Conservation (phyloP, 2,888 invertebrate species). For the Pogonocherus hispidulus region DNA sequence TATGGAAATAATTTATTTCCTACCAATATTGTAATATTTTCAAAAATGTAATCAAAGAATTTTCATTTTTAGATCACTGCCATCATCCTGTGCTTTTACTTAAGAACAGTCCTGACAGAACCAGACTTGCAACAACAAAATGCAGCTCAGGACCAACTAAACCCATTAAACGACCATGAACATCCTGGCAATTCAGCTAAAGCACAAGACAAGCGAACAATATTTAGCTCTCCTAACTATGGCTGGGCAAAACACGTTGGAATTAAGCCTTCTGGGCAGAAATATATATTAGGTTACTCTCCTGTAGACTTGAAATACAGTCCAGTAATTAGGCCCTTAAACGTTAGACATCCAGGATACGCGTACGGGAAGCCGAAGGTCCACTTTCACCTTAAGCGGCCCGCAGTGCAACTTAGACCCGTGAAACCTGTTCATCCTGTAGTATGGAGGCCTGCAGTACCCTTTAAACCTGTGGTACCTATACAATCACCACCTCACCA, state of each 20-base stretch:
- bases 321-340: conserved; percentile 58
- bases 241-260: conserved; percentile 62
- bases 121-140: conserved; percentile 53
- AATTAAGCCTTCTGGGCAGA: conserved; percentile 57
- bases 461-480: conserved; percentile 44
- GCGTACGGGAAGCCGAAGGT: conserved; percentile 51
- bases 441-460: conserved; percentile 36
- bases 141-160: conserved; percentile 51
- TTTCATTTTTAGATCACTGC: conserved; percentile 45
- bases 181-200: conserved; percentile 49
- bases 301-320: conserved; percentile 59
- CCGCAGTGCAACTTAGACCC: conserved; percentile 40
- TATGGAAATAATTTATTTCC: not conserved
- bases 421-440: conserved; percentile 32
- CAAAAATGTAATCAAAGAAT: not conserved
- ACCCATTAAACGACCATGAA: conserved; percentile 60
- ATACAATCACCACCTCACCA: conserved; percentile 37
- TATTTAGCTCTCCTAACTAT: conserved; percentile 55
- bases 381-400: conserved; percentile 49
- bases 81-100: conserved; percentile 39
- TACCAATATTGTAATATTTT: not conserved
- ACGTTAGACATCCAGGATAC: conserved; percentile 50
- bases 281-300: conserved; percentile 59
- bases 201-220: conserved; percentile 62
- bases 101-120: conserved; percentile 47